phyloP scores from a whole-genome alignment of 2,113 vertebrate species.

The Silurus glanis region DNA sequence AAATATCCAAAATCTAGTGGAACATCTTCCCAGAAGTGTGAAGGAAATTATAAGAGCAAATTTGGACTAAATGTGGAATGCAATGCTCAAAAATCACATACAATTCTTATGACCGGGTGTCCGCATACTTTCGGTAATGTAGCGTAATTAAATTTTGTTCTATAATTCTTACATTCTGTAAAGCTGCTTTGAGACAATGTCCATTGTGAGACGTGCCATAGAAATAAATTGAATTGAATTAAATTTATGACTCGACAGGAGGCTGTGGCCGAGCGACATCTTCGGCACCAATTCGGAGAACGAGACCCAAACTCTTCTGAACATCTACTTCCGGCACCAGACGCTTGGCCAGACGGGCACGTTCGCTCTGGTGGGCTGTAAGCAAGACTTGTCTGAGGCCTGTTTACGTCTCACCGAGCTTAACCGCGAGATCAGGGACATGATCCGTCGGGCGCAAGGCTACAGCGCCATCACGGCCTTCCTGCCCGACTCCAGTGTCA shows the following conservation, averaged over 20 bases:
- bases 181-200: too few species aligned
- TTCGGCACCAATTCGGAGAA: slow-evolving; percentile 90
- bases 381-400: slow-evolving; percentile 90
- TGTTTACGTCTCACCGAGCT: slow-evolving; percentile 89
- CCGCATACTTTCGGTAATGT: too few species aligned
- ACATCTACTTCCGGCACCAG: slow-evolving; percentile 96
- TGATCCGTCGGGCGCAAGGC: slow-evolving; percentile 86
- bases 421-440: slow-evolving; percentile 90
- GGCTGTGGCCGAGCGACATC: slow-evolving; percentile 91
- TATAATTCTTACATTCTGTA: too few species aligned
- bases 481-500: slow-evolving; percentile 87
- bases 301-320: slow-evolving; percentile 91
- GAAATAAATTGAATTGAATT: too few species aligned
- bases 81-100: too few species aligned
- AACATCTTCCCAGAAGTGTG: too few species aligned
- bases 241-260: slow-evolving; percentile 67
- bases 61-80: too few species aligned
- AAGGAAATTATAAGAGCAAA: too few species aligned
- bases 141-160: too few species aligned
- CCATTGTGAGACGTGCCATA: too few species aligned
- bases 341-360: slow-evolving; percentile 93
- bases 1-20: too few species aligned
- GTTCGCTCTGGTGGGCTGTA: slow-evolving; percentile 91
- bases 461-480: slow-evolving; percentile 86
- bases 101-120: too few species aligned